Base-by-base conservation (phyloP, 2,888 invertebrate genomes). In the Aporophyla nigra region DNA sequence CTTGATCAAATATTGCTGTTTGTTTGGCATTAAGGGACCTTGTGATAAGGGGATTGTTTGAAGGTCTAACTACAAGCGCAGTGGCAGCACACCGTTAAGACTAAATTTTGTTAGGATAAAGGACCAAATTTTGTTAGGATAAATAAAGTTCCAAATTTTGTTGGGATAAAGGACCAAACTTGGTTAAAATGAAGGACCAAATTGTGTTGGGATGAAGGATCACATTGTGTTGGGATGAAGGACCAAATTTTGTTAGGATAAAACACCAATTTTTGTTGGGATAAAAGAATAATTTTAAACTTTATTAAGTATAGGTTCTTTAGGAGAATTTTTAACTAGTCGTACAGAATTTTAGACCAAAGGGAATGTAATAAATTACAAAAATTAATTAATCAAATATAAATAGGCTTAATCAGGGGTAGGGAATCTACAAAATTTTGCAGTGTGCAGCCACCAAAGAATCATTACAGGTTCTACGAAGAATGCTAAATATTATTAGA, bases 51-150 rank as follows among this genome's bases (percentile, higher is more conserved):
- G 80, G 78, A 58, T 73, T 61, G 49, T 74, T 76, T 78, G 83
- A 84, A 84, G 71, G 78, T 74, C 67, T 85, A 74, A 74, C 85
- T 84, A 84, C 82, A 86, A 86, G 80, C 79, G 53, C 9, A 65
- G 84, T 80, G 71, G 70, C 71, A 59, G 74, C 86, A 84, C 67
- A 85, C 74, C 9, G 59, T 24, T 69, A 65, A n/a, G 70, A 76
- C 33, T 62, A 59, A 69, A 4, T 40, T 66, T 40, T 24, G 9
- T 66, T 16, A 53, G 1, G 5, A 27, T 10, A 5, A 63, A 67
- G 51, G 56, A 77, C 65, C 49, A 51, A n/a, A n/a, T n/a, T n/a
- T n/a, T n/a, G n/a, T n/a, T n/a, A n/a, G n/a, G n/a, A n/a, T n/a
- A n/a, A n/a, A n/a, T n/a, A n/a, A n/a, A n/a, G n/a, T n/a, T n/a